Evolutionary conservation across 2,113 vertebrate species (phyloP).

Genomic region (Pristiophorus japonicus): DNA sequence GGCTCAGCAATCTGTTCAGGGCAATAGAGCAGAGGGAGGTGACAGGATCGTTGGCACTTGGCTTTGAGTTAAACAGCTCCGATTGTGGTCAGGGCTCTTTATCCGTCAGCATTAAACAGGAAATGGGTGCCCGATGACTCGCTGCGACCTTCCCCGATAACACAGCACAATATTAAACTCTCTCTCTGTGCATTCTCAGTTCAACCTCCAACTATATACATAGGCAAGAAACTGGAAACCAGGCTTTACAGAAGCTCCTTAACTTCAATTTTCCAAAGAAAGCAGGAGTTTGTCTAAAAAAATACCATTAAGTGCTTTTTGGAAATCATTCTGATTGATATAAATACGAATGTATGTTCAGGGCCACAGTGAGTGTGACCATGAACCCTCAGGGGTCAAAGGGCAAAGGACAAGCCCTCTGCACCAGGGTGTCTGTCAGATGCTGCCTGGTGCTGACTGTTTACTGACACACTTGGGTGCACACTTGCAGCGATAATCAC

Average conservation of each 20-base stretch:
- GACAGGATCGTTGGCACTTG: background rate
- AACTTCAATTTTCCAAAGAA: background rate
- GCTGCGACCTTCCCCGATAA: background rate
- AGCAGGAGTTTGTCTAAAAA: background rate
- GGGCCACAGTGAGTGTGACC: background rate
- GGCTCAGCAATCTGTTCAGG: background rate
- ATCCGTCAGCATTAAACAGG: slow-evolving; percentile 14
- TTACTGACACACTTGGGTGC: too few relatives aligned
- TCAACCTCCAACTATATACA: background rate
- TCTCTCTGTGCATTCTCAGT: background rate
- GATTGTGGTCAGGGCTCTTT: background rate
- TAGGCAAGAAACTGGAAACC: background rate
- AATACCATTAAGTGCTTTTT: background rate
- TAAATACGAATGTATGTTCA: background rate
- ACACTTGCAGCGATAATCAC: background rate
- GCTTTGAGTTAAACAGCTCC: background rate
- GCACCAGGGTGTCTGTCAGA: background rate
- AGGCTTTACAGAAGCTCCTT: background rate
- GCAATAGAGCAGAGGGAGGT: background rate
- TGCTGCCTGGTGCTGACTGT: background rate
- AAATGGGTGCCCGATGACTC: background rate
- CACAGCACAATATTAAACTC: background rate
- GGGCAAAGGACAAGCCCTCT: background rate
- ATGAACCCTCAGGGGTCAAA: background rate
- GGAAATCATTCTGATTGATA: background rate